Evolutionary conservation across 2,888 invertebrate species (phyloP).

Genomic region (Nephrocerus scutellatus): DNA sequence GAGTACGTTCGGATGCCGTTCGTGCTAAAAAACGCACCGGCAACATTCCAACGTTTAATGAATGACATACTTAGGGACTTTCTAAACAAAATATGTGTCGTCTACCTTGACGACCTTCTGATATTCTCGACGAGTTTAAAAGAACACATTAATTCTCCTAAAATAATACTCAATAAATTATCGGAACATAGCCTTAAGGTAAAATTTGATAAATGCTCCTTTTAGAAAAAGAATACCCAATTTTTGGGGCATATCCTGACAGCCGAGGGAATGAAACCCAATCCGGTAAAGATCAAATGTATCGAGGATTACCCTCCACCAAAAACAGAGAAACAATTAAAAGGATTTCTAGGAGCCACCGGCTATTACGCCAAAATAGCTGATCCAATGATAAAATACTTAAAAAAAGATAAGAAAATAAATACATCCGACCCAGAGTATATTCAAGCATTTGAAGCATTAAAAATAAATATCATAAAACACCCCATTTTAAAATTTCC

Average conservation of each 20-base stretch:
- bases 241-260: constrained; percentile 18
- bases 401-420: too few relatives aligned
- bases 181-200: constrained; percentile 13
- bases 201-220: constrained; percentile 18
- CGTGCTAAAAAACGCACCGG: constrained; percentile 15
- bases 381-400: too few relatives aligned
- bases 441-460: too few relatives aligned
- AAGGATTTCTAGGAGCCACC: constrained; percentile 17
- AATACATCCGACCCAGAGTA: too few relatives aligned
- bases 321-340: constrained; percentile 17
- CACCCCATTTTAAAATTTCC: too few relatives aligned
- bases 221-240: constrained; percentile 15
- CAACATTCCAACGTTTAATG: constrained; percentile 18
- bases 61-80: constrained; percentile 16
- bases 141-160: constrained; percentile 13
- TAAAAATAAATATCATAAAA: too few relatives aligned
- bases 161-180: constrained; percentile 13
- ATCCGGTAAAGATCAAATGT: constrained; percentile 14
- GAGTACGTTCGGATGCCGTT: constrained; percentile 14
- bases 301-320: constrained; percentile 13
- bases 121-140: constrained; percentile 15
- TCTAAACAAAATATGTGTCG: constrained; percentile 14
- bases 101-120: constrained; percentile 20
- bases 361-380: constrained; percentile 16
- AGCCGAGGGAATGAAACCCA: constrained; percentile 15